phyloP scores from a whole-genome alignment of 2,888 invertebrate species.

The Ophion obscuratus region DNA sequence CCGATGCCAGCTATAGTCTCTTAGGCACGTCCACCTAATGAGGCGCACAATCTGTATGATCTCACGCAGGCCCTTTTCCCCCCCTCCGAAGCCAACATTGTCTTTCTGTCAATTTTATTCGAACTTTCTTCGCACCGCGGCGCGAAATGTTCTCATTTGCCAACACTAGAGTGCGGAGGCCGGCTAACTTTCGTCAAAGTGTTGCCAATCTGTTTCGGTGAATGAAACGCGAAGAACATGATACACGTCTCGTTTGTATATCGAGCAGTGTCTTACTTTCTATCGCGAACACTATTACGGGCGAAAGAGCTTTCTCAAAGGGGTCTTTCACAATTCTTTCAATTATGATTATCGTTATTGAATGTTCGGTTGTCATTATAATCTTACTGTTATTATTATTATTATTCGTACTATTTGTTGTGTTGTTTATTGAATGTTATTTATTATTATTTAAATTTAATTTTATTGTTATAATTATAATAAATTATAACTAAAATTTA shows the following conservation, averaged over 20 bases:
- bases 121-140: not conserved
- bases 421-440: not conserved
- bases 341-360: constrained; percentile 18
- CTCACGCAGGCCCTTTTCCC: not conserved
- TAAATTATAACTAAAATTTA: no score
- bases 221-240: constrained; percentile 6
- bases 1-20: not conserved
- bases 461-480: no score
- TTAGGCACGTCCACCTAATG: constrained; percentile 23
- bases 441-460: not conserved
- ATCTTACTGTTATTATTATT: not conserved
- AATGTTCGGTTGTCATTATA: not conserved
- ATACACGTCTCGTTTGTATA: constrained; percentile 12
- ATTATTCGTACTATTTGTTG: not conserved
- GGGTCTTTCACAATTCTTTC: constrained; percentile 30
- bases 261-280: constrained; percentile 51
- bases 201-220: constrained; percentile 11
- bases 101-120: not conserved
- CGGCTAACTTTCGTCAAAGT: constrained; percentile 3
- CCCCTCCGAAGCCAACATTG: not conserved
- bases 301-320: constrained; percentile 25
- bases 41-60: not conserved
- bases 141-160: not conserved
- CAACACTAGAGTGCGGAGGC: not conserved
- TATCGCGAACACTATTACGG: constrained; percentile 42